Percentiles rank a stretch among this genome's conserved stretches.
Evolutionary conservation across 2,888 invertebrate species (phyloP).

Genomic region (Thymelicus lineola): DNA sequence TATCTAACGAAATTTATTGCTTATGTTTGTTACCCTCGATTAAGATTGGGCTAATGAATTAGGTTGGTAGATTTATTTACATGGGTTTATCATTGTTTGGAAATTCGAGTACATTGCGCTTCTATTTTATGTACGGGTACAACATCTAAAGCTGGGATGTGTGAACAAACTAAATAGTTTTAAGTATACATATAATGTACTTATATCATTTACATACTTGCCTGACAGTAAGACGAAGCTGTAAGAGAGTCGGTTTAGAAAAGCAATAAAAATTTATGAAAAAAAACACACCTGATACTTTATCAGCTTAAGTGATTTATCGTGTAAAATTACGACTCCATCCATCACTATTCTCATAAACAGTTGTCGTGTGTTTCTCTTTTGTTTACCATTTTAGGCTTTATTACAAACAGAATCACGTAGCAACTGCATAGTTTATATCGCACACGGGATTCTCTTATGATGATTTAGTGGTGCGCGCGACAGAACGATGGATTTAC

Average conservation of each 20-base stretch:
- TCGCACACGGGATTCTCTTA: constrained; percentile 77
- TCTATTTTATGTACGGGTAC: no score
- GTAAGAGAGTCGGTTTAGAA: no score
- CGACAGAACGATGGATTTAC: constrained; percentile 83
- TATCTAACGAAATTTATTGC: constrained; percentile 37
- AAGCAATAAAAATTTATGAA: neutral
- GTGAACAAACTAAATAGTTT: no score
- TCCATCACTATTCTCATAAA: constrained; percentile 14
- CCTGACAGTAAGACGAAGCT: no score
- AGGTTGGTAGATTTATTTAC: constrained; percentile 20
- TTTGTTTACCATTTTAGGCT: constrained; percentile 30
- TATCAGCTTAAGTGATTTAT: neutral
- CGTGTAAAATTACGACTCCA: neutral
- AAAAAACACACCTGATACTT: no score
- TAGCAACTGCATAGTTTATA: constrained; percentile 58
- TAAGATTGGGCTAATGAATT: constrained; percentile 36
- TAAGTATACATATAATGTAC: no score
- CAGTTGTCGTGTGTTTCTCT: constrained; percentile 20
- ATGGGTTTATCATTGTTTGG: constrained; percentile 7
- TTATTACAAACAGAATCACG: constrained; percentile 37
- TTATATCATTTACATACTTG: no score
- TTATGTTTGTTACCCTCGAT: constrained; percentile 30
- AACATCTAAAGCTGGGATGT: no score
- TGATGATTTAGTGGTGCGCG: constrained; percentile 82
- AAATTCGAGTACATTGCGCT: neutral